A percentile compares a stretch with the other conserved stretches of the same genome.
Conservation (phyloP, 2,888 invertebrate genomes). For the Allolobophora icterica region DNA sequence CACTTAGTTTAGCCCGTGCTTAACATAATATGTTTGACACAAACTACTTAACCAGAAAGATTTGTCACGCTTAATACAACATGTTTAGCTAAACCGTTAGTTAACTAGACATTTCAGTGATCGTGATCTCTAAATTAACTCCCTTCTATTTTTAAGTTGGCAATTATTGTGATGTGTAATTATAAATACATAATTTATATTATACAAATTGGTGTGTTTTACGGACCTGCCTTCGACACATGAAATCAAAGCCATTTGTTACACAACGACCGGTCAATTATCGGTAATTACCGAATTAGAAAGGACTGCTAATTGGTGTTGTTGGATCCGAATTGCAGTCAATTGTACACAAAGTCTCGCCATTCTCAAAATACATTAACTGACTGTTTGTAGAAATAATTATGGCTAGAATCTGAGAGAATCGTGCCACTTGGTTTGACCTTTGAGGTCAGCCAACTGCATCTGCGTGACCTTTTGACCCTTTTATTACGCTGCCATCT, state of each 20-base stretch:
- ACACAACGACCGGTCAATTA: not conserved
- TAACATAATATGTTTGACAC: no score
- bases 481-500: not conserved
- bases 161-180: not conserved
- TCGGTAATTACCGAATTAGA: not conserved
- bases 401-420: not conserved
- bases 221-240: not conserved
- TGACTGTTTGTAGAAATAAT: not conserved
- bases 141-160: not conserved
- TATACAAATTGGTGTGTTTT: not conserved
- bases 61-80: not conserved
- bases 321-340: not conserved
- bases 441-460: not conserved
- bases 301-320: not conserved
- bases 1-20: no score
- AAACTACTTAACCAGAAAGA: no score
- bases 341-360: not conserved
- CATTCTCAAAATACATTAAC: constrained; percentile 7
- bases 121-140: not conserved
- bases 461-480: not conserved
- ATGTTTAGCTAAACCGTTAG: not conserved
- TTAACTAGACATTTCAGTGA: not conserved
- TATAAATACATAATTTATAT: not conserved
- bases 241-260: not conserved
- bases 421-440: not conserved